Percentiles rank a stretch among this genome's conserved stretches.
Conservation (phyloP, 2,888 invertebrate genomes). For the Euproctis similis region DNA sequence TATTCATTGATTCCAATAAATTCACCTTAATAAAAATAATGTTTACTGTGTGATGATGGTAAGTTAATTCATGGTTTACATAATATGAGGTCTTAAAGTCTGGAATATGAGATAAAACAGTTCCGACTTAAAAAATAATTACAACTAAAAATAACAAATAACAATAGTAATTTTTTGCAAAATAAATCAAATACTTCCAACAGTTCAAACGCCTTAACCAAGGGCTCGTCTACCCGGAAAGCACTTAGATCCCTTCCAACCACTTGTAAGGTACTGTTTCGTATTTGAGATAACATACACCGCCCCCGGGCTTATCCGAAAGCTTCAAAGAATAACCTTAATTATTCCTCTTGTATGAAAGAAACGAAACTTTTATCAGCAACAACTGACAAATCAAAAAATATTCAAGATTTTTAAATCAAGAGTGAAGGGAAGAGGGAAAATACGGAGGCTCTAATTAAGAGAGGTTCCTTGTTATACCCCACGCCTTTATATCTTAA, state of each 20-base stretch:
- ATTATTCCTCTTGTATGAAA: slow-evolving; percentile 12
- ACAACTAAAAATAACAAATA: no score
- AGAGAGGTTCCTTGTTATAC: slow-evolving; percentile 25
- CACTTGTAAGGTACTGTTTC: slow-evolving; percentile 13
- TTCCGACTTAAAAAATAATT: no score
- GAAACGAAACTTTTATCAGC: slow-evolving; percentile 7
- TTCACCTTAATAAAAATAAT: no score
- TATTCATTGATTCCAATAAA: no score
- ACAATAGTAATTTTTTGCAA: background rate
- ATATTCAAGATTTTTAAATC: slow-evolving; percentile 25
- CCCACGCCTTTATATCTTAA: slow-evolving; percentile 24
- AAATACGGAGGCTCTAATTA: slow-evolving; percentile 36
- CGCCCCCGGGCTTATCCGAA: slow-evolving; percentile 15
- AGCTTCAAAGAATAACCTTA: slow-evolving; percentile 24
- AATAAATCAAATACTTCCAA: background rate
- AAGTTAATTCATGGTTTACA: no score
- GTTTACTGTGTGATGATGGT: no score
- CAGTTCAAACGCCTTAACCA: slow-evolving; percentile 4
- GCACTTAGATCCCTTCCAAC: slow-evolving; percentile 8
- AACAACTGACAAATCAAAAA: slow-evolving; percentile 20
- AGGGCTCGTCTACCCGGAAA: slow-evolving; percentile 2
- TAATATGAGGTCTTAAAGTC: no score
- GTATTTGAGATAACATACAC: slow-evolving; percentile 20
- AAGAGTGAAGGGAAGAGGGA: slow-evolving; percentile 21
- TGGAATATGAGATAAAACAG: no score